Base-by-base conservation (phyloP, 2,113 vertebrate genomes). In the Hemiprocne comata region DNA sequence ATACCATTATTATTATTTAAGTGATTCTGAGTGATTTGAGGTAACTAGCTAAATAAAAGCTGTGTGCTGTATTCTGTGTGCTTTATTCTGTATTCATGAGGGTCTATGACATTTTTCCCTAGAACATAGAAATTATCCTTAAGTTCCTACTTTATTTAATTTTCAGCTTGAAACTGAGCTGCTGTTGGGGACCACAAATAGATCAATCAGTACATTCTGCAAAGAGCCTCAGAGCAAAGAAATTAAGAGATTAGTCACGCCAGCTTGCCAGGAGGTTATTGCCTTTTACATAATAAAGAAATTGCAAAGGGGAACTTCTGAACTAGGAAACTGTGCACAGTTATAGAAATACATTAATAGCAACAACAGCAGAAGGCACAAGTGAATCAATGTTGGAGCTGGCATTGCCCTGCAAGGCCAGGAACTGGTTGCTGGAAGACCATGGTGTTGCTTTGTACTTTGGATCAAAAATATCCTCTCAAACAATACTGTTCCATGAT, bases 331-430 rank as follows among this genome's bases (percentile, higher is more conserved):
- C 28, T 69, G 55, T 54, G 33, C 42, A 72, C 46, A 34, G 46
- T 61, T 70, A 36, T 3, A 87, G 71, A 88, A 65, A 51, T 54
- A 50, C 17, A 57, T 13, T 38, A 89, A 72, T 55, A 89, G 55
- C 50, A 77, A 71, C 24, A 70, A 61, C 51, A 90, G 75, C 64
- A 92, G 73, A 74, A 94, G 75, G 64, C 83, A 85, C 61, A 65
- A 88, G 26, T 53, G 62, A 78, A 14, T 74, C 66, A 46, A 7
- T 57, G 40, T 2, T 62, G 20, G 67, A 76, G 48, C 33, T 0
- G 0, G 10, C 31, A 5, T 21, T 92, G 70, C 34, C 62, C 38
- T 29, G 3, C 66, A 83, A 79, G 79, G 62, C 21, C 65, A 60
- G 51, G 55, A 77, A 40, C 46, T 31, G 15, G 14, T 18, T 48